Base-by-base conservation (phyloP, 2,113 vertebrate genomes). In the Nymphicus hollandicus region DNA sequence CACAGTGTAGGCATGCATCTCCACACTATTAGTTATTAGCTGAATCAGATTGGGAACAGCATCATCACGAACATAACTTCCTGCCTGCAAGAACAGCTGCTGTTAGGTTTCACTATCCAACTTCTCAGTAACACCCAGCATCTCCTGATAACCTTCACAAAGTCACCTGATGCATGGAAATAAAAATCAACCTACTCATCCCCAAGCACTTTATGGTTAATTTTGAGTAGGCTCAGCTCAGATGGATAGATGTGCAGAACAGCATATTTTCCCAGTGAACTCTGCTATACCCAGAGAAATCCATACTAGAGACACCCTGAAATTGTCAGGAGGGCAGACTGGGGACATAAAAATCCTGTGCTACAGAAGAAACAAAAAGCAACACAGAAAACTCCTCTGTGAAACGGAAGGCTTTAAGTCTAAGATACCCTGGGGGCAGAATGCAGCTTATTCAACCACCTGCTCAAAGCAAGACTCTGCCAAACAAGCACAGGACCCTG, bases 1-100 rank as follows among this genome's bases (percentile, higher is more conserved):
- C 50, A 99, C 99, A 76, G 99, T 99, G 95, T 99, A 99, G 80
- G 99, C 99, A 70, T 99, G 99, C 99, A 99, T 99, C 97, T 99
- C 99, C 91, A 99, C 98, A 46, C 99, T 99, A 93, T 99, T 99
- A n/a, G 99, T 99, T 98, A 99, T 99, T 84, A 99, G 98, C 97
- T 99, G 99, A 96, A 99, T 99, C 95, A 99, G 98, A 97, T 99
- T 99, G 35, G 99, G 99, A 71, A 99, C 99, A 27, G 99, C 99
- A 96, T 99, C 99, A 55, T 99, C 99, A 95, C 99, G 98, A 95
- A 99, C 99, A 4, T 99, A 99, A 97, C 99, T 99, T 93, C 99
- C 99, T 94, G 99, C 99, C 99, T 99, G 96, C 81, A 98, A 97
- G 61, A 94, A 95, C 79, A 97, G 79, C 73, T 9, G 43, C 11